Conservation (phyloP, 1,140 invertebrate genomes). For the Drosophila arawakana region DNA sequence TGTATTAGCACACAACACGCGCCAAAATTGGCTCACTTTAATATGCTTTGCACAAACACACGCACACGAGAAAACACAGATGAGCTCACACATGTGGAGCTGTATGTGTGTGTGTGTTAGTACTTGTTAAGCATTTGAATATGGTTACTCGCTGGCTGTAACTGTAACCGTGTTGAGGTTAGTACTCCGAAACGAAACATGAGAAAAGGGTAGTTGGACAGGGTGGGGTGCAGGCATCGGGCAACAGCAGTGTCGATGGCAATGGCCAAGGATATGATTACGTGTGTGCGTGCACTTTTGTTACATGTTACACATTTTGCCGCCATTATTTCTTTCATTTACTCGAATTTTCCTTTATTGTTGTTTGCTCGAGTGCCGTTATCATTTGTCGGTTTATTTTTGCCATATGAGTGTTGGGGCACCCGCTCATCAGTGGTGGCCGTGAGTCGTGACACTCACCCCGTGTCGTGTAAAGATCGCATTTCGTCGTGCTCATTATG, state of each 20-base stretch:
- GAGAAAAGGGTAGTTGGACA: not conserved
- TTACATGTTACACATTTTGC: slow-evolving; percentile 75
- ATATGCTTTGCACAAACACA: slow-evolving; percentile 56
- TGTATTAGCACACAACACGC: slow-evolving; percentile 40
- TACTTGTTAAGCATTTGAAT: slow-evolving; percentile 54
- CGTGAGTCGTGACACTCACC: no score
- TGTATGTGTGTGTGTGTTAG: not conserved
- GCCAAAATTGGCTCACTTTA: slow-evolving; percentile 68
- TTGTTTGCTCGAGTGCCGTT: slow-evolving; percentile 81
- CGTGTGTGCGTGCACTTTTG: slow-evolving; percentile 44
- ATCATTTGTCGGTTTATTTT: slow-evolving; percentile 79
- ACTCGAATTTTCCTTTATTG: slow-evolving; percentile 82
- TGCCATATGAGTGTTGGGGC: slow-evolving; percentile 61
- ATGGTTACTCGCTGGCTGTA: slow-evolving; percentile 25
- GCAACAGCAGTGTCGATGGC: not conserved
- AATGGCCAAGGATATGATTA: not conserved
- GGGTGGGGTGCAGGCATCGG: not conserved
- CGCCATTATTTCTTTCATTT: slow-evolving; percentile 78
- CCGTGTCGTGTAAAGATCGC: no score
- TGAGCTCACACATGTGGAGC: not conserved
- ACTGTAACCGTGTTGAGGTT: slow-evolving; percentile 21
- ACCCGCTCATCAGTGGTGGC: not conserved
- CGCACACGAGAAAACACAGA: slow-evolving; percentile 25
- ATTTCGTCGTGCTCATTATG: no score
- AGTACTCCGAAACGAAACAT: not conserved